Evolutionary conservation across 2,797 vertebrate genomes (phyloP).

Genomic region (Pangasius sanitwongsei): DNA sequence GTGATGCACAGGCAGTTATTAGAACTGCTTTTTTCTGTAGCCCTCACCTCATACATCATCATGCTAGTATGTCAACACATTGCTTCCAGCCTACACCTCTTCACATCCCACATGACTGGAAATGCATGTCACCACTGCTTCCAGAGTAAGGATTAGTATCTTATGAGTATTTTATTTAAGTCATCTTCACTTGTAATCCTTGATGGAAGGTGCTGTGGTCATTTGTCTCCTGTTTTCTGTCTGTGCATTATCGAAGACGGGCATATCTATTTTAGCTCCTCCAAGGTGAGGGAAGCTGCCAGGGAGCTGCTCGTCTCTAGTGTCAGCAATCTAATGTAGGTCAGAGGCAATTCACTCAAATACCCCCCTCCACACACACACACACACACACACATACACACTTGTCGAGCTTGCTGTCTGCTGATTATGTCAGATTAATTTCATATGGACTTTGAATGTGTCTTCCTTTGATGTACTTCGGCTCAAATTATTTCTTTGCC

Average conservation of each 20-base stretch:
- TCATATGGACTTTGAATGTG: constrained; percentile 64
- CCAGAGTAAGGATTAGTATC: constrained; percentile 3
- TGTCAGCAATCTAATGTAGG: constrained; percentile 66
- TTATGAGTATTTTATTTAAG: not conserved
- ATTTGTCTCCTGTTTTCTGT: not conserved
- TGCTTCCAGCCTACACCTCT: not conserved
- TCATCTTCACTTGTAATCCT: not conserved
- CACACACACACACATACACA: not conserved
- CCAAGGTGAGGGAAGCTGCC: constrained; percentile 28
- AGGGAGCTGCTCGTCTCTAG: constrained; percentile 47
- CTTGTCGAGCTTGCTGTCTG: constrained; percentile 58
- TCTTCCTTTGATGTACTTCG: constrained; percentile 62
- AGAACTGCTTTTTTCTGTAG: not conserved
- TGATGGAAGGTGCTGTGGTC: constrained; percentile 3
- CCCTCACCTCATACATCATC: not conserved
- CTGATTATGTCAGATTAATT: constrained; percentile 76
- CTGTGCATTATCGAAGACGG: not conserved
- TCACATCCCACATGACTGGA: constrained; percentile 8
- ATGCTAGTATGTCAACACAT: not conserved
- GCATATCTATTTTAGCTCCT: constrained; percentile 12
- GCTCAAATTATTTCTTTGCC: constrained; percentile 65
- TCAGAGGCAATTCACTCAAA: constrained; percentile 55
- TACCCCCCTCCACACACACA: not conserved
- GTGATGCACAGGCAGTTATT: not conserved
- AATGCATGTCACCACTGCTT: constrained; percentile 3